Conservation (phyloP, 2,797 vertebrate species). For the Sebastes oblongus region DNA sequence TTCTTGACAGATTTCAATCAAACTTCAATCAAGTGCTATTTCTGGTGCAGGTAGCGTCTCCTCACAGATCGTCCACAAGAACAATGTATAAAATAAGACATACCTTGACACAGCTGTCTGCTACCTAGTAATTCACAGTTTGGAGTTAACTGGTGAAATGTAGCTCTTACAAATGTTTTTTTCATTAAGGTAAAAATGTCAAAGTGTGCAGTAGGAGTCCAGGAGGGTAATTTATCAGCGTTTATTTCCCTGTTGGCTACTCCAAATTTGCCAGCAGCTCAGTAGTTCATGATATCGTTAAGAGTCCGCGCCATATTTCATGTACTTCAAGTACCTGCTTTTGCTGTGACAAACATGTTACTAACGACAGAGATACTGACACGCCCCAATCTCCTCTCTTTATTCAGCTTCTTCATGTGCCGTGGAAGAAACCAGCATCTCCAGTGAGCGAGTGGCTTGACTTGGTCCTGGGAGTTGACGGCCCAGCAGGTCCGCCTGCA, state of each 20-base stretch:
- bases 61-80: background rate
- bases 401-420: background rate
- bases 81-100: background rate
- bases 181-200: background rate
- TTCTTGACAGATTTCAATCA: constrained; percentile 41
- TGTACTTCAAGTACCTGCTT: background rate
- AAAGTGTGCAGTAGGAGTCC: background rate
- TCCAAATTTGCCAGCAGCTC: background rate
- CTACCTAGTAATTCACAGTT: background rate
- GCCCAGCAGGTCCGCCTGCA: constrained; percentile 15
- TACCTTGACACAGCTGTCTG: background rate
- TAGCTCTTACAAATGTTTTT: background rate
- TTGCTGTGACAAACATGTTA: constrained; percentile 14
- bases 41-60: background rate
- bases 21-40: background rate
- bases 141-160: background rate
- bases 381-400: background rate
- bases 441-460: background rate
- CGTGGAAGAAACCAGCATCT: background rate
- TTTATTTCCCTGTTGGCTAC: constrained; percentile 6
- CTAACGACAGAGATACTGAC: background rate
- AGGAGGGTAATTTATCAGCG: background rate
- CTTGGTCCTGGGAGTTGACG: constrained; percentile 19
- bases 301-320: constrained; percentile 3
- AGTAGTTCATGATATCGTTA: background rate